Percentiles rank a stretch among this genome's conserved stretches.
These are phyloP conservation scores for Cantharis flavilabris DNA, from an alignment of 2,888 invertebrate genomes.

Conservation along the genomic window DNA sequence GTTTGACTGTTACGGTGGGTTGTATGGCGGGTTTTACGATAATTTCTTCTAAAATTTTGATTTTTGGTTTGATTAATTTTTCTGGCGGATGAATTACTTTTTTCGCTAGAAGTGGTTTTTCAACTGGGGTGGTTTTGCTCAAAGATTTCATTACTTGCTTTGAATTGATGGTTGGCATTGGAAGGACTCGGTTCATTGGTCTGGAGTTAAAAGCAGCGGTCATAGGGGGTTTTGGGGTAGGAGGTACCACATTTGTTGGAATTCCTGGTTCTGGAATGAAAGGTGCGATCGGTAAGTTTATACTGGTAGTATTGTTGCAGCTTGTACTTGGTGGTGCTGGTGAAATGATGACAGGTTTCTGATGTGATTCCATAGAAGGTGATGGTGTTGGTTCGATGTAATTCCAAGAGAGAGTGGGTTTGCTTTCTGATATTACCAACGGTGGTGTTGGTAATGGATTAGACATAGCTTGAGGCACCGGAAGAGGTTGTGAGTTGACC, in stretches of 20 bases:
- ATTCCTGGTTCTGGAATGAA: conserved; percentile 63
- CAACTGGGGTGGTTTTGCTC: conserved; percentile 6
- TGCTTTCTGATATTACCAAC: conserved; percentile 19
- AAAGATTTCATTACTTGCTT: conserved; percentile 11
- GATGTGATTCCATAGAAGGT: conserved; percentile 33
- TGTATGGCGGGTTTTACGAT: conserved; percentile 42
- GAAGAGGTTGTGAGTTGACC: conserved; percentile 50
- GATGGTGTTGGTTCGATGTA: conserved; percentile 13
- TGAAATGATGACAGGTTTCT: conserved; percentile 25
- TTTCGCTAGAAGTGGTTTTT: conserved; percentile 18
- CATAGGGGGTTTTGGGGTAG: conserved; percentile 60
- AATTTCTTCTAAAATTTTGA: conserved; percentile 21
- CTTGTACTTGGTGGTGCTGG: neutral
- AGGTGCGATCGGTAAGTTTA: conserved; percentile 64
- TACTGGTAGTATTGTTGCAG: conserved; percentile 60
- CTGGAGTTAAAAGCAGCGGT: conserved; percentile 55
- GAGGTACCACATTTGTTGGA: conserved; percentile 74
- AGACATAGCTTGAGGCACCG: conserved; percentile 35
- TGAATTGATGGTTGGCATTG: conserved; percentile 69
- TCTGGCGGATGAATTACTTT: conserved; percentile 1
- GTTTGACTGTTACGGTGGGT: neutral
- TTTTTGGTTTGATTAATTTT: conserved; percentile 15
- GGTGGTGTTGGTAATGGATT: conserved; percentile 32
- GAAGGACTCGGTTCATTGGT: conserved; percentile 79
- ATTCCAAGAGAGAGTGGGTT: conserved; percentile 22